These are phyloP conservation scores for Parnassius apollo DNA, from an alignment of 2,888 invertebrate genomes.

Conservation along the genomic window DNA sequence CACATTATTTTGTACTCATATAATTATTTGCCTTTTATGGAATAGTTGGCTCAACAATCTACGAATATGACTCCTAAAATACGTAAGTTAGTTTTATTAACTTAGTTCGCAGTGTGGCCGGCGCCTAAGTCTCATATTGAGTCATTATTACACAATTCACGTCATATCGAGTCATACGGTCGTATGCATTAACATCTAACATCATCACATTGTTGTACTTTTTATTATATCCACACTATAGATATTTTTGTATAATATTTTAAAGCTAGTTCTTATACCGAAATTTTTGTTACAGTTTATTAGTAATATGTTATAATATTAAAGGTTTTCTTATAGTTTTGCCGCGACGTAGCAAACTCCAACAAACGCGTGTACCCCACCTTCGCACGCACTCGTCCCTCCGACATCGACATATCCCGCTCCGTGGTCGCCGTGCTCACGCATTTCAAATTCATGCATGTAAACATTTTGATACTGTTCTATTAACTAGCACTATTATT, in stretches of 20 bases:
- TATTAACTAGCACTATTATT: too few species aligned
- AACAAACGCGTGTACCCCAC: constrained; percentile 94
- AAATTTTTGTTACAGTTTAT: too few species aligned
- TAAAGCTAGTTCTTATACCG: too few species aligned
- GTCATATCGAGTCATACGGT: background rate
- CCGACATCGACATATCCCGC: constrained; percentile 96
- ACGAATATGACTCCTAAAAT: too few species aligned
- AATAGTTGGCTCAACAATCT: too few species aligned
- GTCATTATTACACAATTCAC: background rate
- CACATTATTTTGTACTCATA: too few species aligned
- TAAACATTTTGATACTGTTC: constrained; percentile 61
- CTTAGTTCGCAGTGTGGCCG: too few species aligned
- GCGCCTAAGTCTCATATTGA: background rate
- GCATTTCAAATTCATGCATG: constrained; percentile 94
- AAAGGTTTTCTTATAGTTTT: constrained; percentile 84
- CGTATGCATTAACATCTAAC: background rate
- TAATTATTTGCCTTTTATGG: too few species aligned
- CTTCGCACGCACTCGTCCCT: constrained; percentile 94
- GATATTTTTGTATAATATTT: too few species aligned
- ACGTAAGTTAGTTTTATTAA: too few species aligned
- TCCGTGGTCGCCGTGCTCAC: constrained; percentile 92
- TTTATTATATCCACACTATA: too few species aligned
- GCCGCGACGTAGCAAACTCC: constrained; percentile 93
- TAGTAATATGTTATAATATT: background rate
- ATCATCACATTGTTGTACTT: too few species aligned